Percentiles rank a stretch among this genome's conserved stretches.
phyloP scores from a whole-genome alignment of 2,797 vertebrate genomes.

The Coreius guichenoti region DNA sequence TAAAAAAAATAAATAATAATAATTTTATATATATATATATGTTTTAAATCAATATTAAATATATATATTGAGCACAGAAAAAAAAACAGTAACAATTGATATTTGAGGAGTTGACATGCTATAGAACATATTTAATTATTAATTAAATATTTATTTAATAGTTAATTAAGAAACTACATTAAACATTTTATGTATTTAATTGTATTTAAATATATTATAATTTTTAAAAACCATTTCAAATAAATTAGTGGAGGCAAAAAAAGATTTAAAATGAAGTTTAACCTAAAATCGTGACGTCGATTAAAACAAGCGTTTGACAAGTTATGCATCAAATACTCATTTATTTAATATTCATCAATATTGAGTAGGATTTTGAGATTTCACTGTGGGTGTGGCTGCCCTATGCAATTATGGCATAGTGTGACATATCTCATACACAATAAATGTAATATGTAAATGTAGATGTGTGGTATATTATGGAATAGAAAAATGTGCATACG shows the following conservation, averaged over 20 bases:
- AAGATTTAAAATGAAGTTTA: too few species aligned
- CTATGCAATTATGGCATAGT: neutral
- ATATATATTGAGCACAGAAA: neutral
- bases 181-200: too few species aligned
- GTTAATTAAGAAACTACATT: neutral
- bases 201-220: too few species aligned
- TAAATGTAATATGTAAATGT: conserved; percentile 15
- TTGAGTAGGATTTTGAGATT: neutral
- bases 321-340: neutral
- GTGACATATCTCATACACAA: neutral
- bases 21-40: too few species aligned
- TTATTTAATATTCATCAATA: neutral
- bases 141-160: neutral
- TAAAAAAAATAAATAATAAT: too few species aligned
- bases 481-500: conserved; percentile 74
- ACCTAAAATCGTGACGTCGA: neutral
- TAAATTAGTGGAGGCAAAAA: neutral
- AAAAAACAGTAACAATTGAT: neutral
- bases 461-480: neutral
- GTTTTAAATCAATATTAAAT: neutral
- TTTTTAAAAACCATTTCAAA: neutral
- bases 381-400: neutral
- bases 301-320: neutral
- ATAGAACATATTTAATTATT: too few species aligned
- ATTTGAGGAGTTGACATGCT: neutral